Evolutionary conservation across 2,113 vertebrate genomes (phyloP).

Genomic region (Percopsis transmontana): DNA sequence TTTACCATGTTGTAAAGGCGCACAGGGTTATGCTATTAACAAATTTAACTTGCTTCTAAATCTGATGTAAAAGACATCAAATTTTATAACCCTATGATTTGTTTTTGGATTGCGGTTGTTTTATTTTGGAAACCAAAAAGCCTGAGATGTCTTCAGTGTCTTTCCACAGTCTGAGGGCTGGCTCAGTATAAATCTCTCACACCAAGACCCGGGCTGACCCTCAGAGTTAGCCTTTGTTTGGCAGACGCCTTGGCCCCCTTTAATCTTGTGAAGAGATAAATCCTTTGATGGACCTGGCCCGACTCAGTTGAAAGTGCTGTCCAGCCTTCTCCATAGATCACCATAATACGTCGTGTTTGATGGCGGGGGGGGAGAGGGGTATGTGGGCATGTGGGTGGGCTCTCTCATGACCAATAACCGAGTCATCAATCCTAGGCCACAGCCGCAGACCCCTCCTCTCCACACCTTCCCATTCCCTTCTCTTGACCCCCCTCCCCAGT

Average conservation of each 20-base stretch:
- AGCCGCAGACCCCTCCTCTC: conserved; percentile 37
- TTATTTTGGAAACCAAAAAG: conserved; percentile 7
- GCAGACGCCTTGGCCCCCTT: conserved; percentile 75
- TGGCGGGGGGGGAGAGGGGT: conserved; percentile 50
- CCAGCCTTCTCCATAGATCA: conserved; percentile 77
- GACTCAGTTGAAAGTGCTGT: conserved; percentile 74
- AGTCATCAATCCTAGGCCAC: conserved; percentile 69
- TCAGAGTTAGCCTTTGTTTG: conserved; percentile 74
- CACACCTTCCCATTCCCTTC: conserved; percentile 20
- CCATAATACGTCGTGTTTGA: conserved; percentile 73
- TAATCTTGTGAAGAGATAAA: conserved; percentile 81
- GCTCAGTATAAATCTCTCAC: conserved; percentile 63
- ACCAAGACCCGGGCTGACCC: conserved; percentile 67
- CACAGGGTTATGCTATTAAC: neutral
- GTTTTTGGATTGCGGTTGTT: neutral
- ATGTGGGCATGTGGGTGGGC: conserved; percentile 65
- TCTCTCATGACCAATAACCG: conserved; percentile 45
- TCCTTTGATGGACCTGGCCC: conserved; percentile 77
- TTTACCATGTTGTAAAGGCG: neutral
- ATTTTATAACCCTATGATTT: neutral
- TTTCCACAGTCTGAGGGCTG: conserved; percentile 25
- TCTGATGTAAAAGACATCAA: neutral
- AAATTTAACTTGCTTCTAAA: neutral
- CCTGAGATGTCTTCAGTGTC: conserved; percentile 31
- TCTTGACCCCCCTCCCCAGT: conserved; percentile 11